Base-by-base conservation (phyloP, 2,888 invertebrate genomes). In the Drosophila aldrichi region DNA sequence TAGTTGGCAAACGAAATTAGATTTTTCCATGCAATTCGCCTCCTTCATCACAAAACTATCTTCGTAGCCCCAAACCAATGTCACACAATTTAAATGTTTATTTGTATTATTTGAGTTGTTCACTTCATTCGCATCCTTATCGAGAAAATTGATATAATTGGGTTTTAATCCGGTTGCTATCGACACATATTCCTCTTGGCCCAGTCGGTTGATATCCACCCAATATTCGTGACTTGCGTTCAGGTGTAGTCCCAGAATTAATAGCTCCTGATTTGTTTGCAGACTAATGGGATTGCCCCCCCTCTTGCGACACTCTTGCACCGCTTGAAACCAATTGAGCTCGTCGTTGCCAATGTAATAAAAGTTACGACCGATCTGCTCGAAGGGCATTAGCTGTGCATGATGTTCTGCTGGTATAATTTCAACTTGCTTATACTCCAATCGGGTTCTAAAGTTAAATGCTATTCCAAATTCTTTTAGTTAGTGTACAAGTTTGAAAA, bases 261-360 rank as follows among this genome's bases (percentile, higher is more conserved):
- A 6, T 14, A 18, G 38, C 32, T 77, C 73, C 3, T 38, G 1
- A 12, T 64, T n/a, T 7, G 18, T n/a, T 32, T 25, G 18, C 46
- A 76, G 43, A 40, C 25, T 61, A 14, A 73, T 43, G 4, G 73
- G 64, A 20, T 77, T 61, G 6, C 61, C 64, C 0, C 64, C 61
- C 22, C 22, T 55, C 10, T 36, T 25, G 2, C 76, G 77, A 43
- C 76, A 77, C 25, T 69, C 38, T 54, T 76, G 76, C 16, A 57
- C 64, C 22, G 77, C 69, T 43, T 73, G 68, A 16, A 68, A 69
- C 77, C 73, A 76, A 29, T 76, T 76, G 6, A 55, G 3, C 32
- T 58, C 16, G 3, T 36, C n/a, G 3, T 18, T 40, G 22, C 25
- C 54, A 16, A 61, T 64, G 8, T 40, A 73, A 46, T 76, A 76